Evolutionary conservation across 2,888 invertebrate genomes (phyloP), one percentile per base, ranked within the genome.

Genomic region (Pocota personata): DNA sequence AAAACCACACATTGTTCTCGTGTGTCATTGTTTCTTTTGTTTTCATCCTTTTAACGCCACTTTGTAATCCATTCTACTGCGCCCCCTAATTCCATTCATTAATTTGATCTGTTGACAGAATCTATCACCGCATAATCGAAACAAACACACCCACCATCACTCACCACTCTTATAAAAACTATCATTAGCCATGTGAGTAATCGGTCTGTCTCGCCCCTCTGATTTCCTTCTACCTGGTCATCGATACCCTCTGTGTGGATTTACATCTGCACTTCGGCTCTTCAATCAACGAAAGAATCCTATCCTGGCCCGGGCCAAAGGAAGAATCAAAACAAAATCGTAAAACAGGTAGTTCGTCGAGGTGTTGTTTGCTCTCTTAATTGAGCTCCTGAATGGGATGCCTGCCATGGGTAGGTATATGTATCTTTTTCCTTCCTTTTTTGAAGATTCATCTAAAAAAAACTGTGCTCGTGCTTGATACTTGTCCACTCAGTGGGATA

Each of bases 281-380:
- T 58, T 79, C 79, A 50, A 58, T 50, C 48, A 60, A 12, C 6
- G 12, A 12, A 35, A n/a, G 30, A 35, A 37, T 19, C 19, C 19
- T 50, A 27, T n/a, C n/a, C 35, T 72, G 71, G 71, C 71, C 66
- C 71, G 72, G 50, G 58, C 66, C 67, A 83, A 78, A 84, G 75
- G 66, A 32, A 30, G 55, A 72, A 77, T 78, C 72, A 78, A 82
- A 87, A 73, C 67, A 82, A 62, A 77, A 67, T 43, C 77, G 87
- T 82, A 87, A 87, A 87, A 82, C 87, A 82, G 87, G 87, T 87
- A 87, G 87, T 87, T 62, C 30, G 46, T 35, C 46, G 62, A 82
- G 87, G 87, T 87, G 87, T 87, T 87, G 82, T 87, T 87, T 87
- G 77, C 37, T 78, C 67, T 87, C 87, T 87, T 87, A 87, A 87